Evolutionary conservation across 2,888 invertebrate species (phyloP), one percentile per base, ranked within the genome.

Genomic region (Andrena bucephala): DNA sequence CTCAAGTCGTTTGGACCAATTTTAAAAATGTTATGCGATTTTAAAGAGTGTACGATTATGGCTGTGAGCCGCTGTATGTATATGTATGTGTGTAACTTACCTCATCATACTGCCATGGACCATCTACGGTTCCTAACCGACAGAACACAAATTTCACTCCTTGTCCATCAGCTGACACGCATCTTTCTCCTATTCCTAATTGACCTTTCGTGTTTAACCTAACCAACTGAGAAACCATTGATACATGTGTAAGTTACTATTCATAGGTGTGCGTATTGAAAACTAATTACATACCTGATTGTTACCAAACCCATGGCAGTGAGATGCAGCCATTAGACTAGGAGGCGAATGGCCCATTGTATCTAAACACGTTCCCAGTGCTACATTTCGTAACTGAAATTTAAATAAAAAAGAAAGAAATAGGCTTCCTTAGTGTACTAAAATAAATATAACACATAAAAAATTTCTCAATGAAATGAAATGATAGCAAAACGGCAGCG

Each of bases 291-390:
- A 59, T 94, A 96, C 96, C 95, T 96, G 97, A 95, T 99, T 99
- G 93, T 98, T 99, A 80, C 99, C 99, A 89, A 97, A 96, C 31
- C 99, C 99, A 94, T 99, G 99, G 92, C 99, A 99, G 72, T 97
- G 96, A 20, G 98, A 97, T 16, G 98, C 96, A 80, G 98, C 98
- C 95, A 99, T 97, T 85, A 98, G 96, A 86, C 96, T 97, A 67
- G 99, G 99, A 3, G 99, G 98, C 2, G 96, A 96, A 91, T 98
- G 97, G 0, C 99, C 99, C 96, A 99, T 96, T 0, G 99, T 98
- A 92, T 99, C 99, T 91, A 99, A 95, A 93, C 99, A 99, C 65
- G 96, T 95, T 13, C 96, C 96, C 0, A 97, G 96, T 0, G 97
- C 98, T 57, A 96, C 96, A 86, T 98, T 98, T 90, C 96, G 96